phyloP scores from a whole-genome alignment of 2,797 vertebrate species.

The Phalloptychus januarius region DNA sequence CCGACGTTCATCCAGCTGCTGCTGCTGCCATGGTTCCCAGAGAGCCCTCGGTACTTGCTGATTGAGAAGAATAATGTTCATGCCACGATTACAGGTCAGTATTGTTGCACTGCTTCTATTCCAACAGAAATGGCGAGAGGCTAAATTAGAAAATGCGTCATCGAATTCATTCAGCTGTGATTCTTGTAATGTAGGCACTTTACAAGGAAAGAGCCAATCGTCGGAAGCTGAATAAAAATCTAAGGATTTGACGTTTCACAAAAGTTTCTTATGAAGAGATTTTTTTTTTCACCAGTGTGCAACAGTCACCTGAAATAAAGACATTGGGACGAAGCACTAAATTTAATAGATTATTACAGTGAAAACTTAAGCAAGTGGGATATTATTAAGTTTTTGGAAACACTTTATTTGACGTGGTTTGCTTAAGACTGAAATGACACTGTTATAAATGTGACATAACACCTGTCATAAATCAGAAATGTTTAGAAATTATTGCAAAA shows the following conservation, averaged over 20 bases:
- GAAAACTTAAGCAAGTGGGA: neutral
- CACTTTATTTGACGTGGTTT: too few relatives aligned
- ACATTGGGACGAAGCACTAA: neutral
- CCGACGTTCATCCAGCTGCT: conserved; percentile 88
- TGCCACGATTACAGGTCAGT: conserved; percentile 86
- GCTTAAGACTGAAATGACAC: too few relatives aligned
- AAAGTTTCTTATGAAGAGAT: neutral
- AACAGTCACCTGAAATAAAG: neutral
- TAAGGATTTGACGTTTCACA: neutral
- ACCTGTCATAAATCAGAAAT: too few relatives aligned
- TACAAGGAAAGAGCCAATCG: neutral
- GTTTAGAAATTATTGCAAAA: too few relatives aligned
- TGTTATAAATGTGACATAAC: too few relatives aligned
- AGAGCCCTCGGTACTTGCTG: conserved; percentile 91
- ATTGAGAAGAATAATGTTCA: conserved; percentile 88
- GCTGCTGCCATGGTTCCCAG: conserved; percentile 90
- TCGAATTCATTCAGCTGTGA: neutral
- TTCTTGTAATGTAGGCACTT: neutral
- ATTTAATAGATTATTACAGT: neutral
- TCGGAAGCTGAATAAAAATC: neutral
- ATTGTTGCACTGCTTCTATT: neutral
- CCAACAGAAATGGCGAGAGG: neutral
- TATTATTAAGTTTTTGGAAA: neutral
- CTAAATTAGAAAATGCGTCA: neutral
- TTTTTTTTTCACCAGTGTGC: neutral